Conservation (phyloP, 2,888 invertebrate genomes). For the Chorisops tibialis region DNA sequence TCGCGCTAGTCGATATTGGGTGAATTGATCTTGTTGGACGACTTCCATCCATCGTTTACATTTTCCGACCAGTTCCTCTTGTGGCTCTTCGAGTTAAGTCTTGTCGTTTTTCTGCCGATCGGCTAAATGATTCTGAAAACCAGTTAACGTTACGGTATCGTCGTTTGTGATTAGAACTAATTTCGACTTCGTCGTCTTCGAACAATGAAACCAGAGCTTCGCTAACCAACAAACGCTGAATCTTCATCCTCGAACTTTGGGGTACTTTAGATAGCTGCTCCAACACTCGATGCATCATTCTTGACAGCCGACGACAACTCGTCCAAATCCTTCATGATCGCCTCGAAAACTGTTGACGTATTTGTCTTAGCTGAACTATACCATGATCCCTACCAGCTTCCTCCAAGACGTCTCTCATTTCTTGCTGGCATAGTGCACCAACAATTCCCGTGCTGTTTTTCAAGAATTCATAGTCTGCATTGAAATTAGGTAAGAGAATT, state of each 20-base stretch:
- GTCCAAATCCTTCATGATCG: conserved; percentile 72
- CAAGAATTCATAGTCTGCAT: no score
- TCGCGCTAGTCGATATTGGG: conserved; percentile 59
- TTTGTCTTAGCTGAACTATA: no score
- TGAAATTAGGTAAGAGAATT: no score
- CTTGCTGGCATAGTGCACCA: no score
- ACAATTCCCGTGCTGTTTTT: no score
- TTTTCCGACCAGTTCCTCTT: conserved; percentile 54
- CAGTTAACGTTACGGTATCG: conserved; percentile 64
- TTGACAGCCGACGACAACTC: no score
- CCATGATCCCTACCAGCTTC: no score
- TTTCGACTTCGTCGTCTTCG: conserved; percentile 68
- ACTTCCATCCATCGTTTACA: conserved; percentile 61
- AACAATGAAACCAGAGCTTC: conserved; percentile 66
- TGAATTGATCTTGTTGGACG: conserved; percentile 54
- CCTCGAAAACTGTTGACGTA: conserved; percentile 71
- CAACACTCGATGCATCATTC: conserved; percentile 68
- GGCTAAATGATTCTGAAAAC: conserved; percentile 63
- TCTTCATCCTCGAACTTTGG: conserved; percentile 69
- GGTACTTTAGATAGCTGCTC: conserved; percentile 67
- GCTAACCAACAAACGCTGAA: no score
- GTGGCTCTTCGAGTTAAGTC: conserved; percentile 69
- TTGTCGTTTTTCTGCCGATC: conserved; percentile 68
- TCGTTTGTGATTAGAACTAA: conserved; percentile 65
- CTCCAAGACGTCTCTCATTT: no score